A percentile compares a stretch with the other conserved stretches of the same genome.
Evolutionary conservation across 2,888 invertebrate species (phyloP).

Genomic region (Cephus sareptanus): DNA sequence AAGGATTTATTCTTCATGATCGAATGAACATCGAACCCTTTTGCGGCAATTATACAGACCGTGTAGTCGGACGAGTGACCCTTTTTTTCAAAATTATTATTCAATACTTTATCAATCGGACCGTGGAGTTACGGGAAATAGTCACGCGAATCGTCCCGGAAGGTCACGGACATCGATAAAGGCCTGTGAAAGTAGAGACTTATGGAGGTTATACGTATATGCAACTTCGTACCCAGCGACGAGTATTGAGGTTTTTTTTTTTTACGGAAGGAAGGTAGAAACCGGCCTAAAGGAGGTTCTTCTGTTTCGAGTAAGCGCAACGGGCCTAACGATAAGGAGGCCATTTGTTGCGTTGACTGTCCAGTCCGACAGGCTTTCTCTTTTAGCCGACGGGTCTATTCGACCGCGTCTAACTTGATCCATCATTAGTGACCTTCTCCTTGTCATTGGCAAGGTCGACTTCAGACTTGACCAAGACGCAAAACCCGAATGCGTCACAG

Average conservation of each 20-base stretch:
- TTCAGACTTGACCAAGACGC: not conserved
- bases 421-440: constrained; percentile 6
- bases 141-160: not conserved
- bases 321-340: constrained; percentile 14
- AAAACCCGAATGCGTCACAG: not conserved
- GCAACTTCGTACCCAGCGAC: not conserved
- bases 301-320: constrained; percentile 16
- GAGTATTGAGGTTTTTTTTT: not conserved
- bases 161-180: not conserved
- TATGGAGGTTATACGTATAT: not conserved
- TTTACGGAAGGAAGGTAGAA: not conserved
- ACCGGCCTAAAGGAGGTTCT: not conserved
- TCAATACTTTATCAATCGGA: not conserved
- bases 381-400: not conserved
- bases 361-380: constrained; percentile 20
- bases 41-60: not conserved
- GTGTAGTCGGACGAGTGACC: not conserved
- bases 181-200: not conserved
- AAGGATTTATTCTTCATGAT: not conserved
- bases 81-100: not conserved
- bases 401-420: not conserved
- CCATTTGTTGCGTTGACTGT: constrained; percentile 14
- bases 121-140: not conserved
- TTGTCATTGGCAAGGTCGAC: constrained; percentile 18
- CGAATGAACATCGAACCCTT: not conserved